These are phyloP conservation scores for Myotis vivesi DNA, from an alignment of 2,797 vertebrate species.

Conservation along the genomic window DNA sequence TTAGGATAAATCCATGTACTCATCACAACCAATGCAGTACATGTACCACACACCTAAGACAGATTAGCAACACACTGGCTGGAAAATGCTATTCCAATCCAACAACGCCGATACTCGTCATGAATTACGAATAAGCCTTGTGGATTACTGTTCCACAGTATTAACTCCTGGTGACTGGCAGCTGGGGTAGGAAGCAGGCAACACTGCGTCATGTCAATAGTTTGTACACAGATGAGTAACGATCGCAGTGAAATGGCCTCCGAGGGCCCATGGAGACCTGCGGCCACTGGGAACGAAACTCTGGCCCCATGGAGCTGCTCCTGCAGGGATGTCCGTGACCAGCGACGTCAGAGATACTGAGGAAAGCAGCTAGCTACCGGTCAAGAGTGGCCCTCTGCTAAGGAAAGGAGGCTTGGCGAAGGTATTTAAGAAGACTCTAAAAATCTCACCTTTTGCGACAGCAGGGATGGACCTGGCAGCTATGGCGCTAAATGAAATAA, in stretches of 20 bases:
- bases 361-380: not conserved
- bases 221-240: not conserved
- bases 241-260: not conserved
- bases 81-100: not conserved
- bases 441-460: not conserved
- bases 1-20: not conserved
- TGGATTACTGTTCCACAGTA: not conserved
- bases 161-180: not conserved
- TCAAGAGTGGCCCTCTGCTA: not conserved
- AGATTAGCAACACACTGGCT: not conserved
- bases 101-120: not conserved
- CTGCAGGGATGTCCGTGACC: not conserved
- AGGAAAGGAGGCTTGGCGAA: not conserved
- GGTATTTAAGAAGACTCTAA: not conserved
- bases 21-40: not conserved
- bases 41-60: constrained; percentile 49
- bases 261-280: constrained; percentile 33
- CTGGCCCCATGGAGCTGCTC: not conserved
- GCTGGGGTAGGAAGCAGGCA: not conserved
- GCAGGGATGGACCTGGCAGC: not conserved
- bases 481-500: not conserved
- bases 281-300: not conserved
- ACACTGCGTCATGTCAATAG: not conserved
- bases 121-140: not conserved
- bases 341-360: not conserved